Evolutionary conservation across 2,113 vertebrate genomes (phyloP).

Genomic region (Pitta sordida): DNA sequence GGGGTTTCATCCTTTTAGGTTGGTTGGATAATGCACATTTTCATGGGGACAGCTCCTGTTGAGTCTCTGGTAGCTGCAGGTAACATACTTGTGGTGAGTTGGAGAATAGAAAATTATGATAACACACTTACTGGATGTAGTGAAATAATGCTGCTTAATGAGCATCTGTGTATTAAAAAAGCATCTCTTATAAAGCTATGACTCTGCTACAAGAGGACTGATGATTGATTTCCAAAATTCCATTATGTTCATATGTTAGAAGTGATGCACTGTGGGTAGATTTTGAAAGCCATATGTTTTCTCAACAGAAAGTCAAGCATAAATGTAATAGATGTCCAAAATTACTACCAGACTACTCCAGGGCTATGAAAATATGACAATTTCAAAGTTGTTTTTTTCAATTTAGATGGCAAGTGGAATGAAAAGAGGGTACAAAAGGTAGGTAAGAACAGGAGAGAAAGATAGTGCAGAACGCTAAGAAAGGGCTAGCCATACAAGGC

Average conservation of each 20-base stretch:
- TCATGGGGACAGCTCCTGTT: conserved; percentile 82
- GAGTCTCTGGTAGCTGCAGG: conserved; percentile 86
- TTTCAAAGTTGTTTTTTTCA: neutral
- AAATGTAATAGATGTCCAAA: neutral
- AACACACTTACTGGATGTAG: neutral
- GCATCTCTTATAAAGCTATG: neutral
- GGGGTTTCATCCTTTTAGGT: conserved; percentile 65
- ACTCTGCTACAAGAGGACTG: neutral
- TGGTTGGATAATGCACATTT: conserved; percentile 83
- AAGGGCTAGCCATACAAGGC: neutral
- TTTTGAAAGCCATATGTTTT: neutral
- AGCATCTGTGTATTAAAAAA: neutral
- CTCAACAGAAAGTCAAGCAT: neutral
- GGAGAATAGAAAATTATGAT: neutral
- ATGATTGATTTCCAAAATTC: neutral
- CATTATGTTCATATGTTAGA: neutral
- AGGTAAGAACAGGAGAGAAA: neutral
- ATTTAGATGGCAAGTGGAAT: neutral
- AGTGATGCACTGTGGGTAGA: neutral
- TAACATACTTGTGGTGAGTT: conserved; percentile 86
- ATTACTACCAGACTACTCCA: neutral
- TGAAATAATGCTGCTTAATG: neutral
- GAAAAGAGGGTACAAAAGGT: neutral
- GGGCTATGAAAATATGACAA: neutral
- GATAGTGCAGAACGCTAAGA: neutral